Conservation (phyloP, 2,797 vertebrate species). For the Molossus alvarezi region DNA sequence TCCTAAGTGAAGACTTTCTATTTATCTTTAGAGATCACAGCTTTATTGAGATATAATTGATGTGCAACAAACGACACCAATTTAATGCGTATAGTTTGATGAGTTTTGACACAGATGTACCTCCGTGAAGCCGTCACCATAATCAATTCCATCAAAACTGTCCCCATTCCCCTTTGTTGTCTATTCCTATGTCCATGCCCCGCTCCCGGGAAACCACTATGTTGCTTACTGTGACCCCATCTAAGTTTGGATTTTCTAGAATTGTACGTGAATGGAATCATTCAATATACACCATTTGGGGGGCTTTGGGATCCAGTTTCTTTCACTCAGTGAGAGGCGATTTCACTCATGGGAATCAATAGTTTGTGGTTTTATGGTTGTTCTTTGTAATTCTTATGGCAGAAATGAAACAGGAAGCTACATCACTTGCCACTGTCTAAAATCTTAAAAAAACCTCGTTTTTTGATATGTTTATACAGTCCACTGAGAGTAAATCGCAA, state of each 20-base stretch:
- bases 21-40: neutral
- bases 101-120: neutral
- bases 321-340: neutral
- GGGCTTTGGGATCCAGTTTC: neutral
- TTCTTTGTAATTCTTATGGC: neutral
- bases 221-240: neutral
- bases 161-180: neutral
- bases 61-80: neutral
- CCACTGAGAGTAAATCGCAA: neutral
- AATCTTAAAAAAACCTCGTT: neutral
- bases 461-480: neutral
- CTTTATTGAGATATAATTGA: neutral
- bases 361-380: neutral
- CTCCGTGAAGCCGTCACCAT: neutral
- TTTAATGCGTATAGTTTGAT: neutral
- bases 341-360: neutral
- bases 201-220: neutral
- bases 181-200: accelerated
- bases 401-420: neutral
- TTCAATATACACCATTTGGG: neutral
- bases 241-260: slow-evolving; percentile 9
- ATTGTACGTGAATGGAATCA: neutral
- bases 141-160: neutral
- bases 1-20: neutral
- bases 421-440: neutral